phyloP scores from a whole-genome alignment of 2,888 invertebrate genomes.

The Spisula subtruncata region DNA sequence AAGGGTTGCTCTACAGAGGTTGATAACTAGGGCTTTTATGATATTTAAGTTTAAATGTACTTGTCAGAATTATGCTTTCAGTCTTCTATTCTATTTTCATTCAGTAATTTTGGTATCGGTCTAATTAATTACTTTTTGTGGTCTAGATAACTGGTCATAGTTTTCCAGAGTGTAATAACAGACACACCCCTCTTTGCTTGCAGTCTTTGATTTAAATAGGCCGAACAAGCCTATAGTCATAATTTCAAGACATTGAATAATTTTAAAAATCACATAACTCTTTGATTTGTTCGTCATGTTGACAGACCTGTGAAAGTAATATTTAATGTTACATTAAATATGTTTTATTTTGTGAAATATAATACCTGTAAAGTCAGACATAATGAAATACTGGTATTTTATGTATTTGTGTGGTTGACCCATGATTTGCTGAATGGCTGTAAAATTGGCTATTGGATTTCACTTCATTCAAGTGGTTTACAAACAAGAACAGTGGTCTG shows the following conservation, averaged over 20 bases:
- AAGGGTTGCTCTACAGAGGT: too few relatives aligned
- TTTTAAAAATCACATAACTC: background rate
- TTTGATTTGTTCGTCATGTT: background rate
- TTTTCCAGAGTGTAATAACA: background rate
- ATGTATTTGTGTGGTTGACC: slow-evolving; percentile 36
- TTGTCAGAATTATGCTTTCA: too few relatives aligned
- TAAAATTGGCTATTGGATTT: slow-evolving; percentile 23
- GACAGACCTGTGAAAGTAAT: background rate
- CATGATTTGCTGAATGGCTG: slow-evolving; percentile 1
- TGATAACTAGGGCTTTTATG: too few relatives aligned
- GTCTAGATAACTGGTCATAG: background rate
- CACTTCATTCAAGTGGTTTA: slow-evolving; percentile 7
- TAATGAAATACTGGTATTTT: slow-evolving; percentile 21
- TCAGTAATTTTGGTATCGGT: background rate
- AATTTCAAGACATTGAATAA: background rate
- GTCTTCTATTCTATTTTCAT: too few relatives aligned
- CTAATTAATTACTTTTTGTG: background rate
- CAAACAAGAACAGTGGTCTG: slow-evolving; percentile 3
- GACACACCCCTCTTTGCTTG: background rate
- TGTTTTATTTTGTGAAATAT: slow-evolving; percentile 2
- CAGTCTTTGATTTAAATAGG: background rate
- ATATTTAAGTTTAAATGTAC: too few relatives aligned
- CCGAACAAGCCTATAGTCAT: background rate
- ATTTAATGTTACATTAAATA: background rate
- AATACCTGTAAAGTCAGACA: slow-evolving; percentile 30